Evolutionary conservation across 1,140 invertebrate species (phyloP), one percentile per base, ranked within the genome.

Genomic region (Diabrotica virgifera): DNA sequence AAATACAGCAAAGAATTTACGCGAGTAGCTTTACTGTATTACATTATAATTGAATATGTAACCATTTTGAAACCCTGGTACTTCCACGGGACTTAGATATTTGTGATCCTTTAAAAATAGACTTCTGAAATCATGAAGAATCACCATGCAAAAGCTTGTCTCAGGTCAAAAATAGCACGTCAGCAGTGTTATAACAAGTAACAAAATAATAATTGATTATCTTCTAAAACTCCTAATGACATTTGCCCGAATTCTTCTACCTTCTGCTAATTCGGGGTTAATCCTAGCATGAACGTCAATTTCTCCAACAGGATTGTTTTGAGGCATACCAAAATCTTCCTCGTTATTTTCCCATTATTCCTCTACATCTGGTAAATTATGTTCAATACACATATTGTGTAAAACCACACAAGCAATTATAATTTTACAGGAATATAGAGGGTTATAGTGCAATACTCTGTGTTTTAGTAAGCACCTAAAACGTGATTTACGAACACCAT

Each of bases 181-280:
- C n/a, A n/a, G n/a, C n/a, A n/a, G n/a, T n/a, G n/a, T n/a, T n/a
- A n/a, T n/a, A n/a, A n/a, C n/a, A n/a, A n/a, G n/a, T n/a, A n/a
- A n/a, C n/a, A n/a, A n/a, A n/a, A n/a, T n/a, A n/a, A n/a, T n/a
- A n/a, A n/a, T n/a, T n/a, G n/a, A n/a, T n/a, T n/a, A n/a, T n/a
- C n/a, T n/a, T n/a, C n/a, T n/a, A n/a, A n/a, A n/a, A n/a, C n/a
- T n/a, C n/a, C n/a, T n/a, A n/a, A n/a, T n/a, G n/a, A n/a, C 9
- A 13, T 14, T 53, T 53, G n/a, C n/a, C 24, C 24, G 52, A 14
- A 8, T 14, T 13, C 8, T 53, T 53, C 52, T 53, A 14, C 52
- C 52, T 53, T n/a, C 52, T 13, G 24, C 52, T 7, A 53, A 53
- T 53, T 53, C 52, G 24, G 52, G 52, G 24, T 53, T 53, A 53